A percentile compares a stretch with the other conserved stretches of the same genome.
phyloP scores from a whole-genome alignment of 2,888 invertebrate genomes.

The Arenicola marina region DNA sequence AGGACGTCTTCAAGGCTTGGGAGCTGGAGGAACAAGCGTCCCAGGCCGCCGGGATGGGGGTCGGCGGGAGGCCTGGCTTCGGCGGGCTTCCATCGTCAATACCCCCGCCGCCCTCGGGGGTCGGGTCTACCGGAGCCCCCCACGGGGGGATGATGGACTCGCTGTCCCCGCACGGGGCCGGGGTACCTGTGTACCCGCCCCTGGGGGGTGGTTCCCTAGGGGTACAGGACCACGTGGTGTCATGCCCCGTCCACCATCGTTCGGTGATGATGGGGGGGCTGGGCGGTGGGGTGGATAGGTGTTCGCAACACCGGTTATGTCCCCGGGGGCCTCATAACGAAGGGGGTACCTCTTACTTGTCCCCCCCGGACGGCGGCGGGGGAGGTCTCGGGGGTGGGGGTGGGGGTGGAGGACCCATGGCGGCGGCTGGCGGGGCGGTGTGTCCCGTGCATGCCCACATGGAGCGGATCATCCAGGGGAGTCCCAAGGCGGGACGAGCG shows the following conservation, averaged over 20 bases:
- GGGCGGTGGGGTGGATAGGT: not conserved
- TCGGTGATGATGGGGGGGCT: not conserved
- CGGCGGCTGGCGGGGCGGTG: not conserved
- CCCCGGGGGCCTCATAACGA: too few relatives aligned
- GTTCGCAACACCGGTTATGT: too few relatives aligned
- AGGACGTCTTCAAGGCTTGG: constrained; percentile 58
- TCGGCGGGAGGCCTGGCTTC: not conserved
- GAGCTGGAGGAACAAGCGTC: constrained; percentile 12
- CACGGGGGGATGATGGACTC: not conserved
- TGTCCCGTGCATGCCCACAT: constrained; percentile 8
- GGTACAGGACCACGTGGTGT: not conserved
- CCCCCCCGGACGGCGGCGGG: too few relatives aligned
- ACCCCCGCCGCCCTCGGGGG: not conserved
- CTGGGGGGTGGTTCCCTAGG: too few relatives aligned
- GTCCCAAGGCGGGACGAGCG: constrained; percentile 8
- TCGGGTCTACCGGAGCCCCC: not conserved
- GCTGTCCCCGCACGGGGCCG: too few relatives aligned
- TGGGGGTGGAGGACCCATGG: too few relatives aligned
- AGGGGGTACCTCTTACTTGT: too few relatives aligned
- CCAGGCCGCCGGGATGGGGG: not conserved
- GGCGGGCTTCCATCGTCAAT: not conserved
- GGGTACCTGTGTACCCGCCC: too few relatives aligned
- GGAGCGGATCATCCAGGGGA: constrained; percentile 11
- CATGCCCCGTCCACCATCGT: not conserved
- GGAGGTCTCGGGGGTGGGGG: too few relatives aligned